Base-by-base conservation (phyloP, 2,888 invertebrate genomes). In the Apotomis betuletana region DNA sequence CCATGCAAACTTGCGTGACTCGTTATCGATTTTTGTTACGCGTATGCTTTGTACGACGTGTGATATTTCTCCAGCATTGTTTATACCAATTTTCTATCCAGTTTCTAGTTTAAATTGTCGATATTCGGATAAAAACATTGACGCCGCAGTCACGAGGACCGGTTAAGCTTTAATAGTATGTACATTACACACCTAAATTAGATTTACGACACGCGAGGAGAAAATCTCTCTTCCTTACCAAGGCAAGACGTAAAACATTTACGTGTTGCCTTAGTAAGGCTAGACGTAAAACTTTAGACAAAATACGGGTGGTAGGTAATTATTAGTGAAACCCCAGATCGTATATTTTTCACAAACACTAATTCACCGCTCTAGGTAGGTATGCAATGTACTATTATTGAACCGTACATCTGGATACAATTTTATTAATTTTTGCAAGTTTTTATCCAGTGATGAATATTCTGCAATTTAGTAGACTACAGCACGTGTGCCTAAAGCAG, bases 101-200 rank as follows among this genome's bases (percentile, higher is more conserved):
- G 13, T 72, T 67, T 62, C 51, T 67, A 67, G 60, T 68, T 68
- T 62, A 67, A 62, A 67, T 51, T 54, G 58, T 55, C 41, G 46
- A 67, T 62, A 67, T 67, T 51, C 38, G 41, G 15, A 67, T 55
- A 58, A 58, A 72, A 72, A 67, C 41, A 44, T 15, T 8, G 15
- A 44, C 58, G 44, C 41, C 55, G n/a, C 36, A 58, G 52, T 63
- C 62, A 63, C 58, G 60, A 67, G 57, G 41, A 36, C 5, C 67
- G 38, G 46, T 57, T 44, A 13, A 57, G 36, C 12, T 38, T 27
- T 27, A 27, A 27, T 27, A 27, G 3, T 15, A n/a, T n/a, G n/a
- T n/a, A 41, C n/a, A 36, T 44, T 58, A 0, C 9, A 51, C 2
- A 27, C 27, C 27, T 27, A 27, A 27, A 27, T 27, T 27, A 27